Percentiles rank a stretch among this genome's conserved stretches.
Evolutionary conservation across 2,113 vertebrate genomes (phyloP).

Genomic region (Microtus montanus): DNA sequence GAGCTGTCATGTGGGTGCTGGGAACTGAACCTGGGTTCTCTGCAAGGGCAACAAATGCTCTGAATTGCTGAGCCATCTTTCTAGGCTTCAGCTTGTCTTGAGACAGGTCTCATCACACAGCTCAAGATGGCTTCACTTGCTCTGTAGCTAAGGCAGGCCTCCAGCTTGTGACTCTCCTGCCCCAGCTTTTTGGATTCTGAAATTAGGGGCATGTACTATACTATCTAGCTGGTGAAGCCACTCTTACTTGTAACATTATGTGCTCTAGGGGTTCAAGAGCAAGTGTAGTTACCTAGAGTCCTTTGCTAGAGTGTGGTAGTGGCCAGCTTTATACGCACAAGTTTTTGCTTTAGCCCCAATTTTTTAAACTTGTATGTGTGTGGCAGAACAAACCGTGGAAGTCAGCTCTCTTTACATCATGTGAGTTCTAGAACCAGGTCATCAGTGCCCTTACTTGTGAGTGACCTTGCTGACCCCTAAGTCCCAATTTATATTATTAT

Average conservation of each 20-base stretch:
- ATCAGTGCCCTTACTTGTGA: background rate
- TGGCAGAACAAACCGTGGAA: background rate
- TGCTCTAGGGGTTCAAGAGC: background rate
- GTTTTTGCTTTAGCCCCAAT: background rate
- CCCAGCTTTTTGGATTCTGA: background rate
- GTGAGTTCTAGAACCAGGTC: background rate
- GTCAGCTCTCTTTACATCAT: background rate
- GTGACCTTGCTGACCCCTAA: background rate
- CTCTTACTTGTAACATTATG: background rate
- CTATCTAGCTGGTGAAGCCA: background rate
- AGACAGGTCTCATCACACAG: background rate
- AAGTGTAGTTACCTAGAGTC: background rate
- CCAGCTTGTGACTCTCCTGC: background rate
- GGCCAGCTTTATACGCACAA: background rate
- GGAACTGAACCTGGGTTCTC: background rate
- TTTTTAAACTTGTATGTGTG: background rate
- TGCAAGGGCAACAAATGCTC: background rate
- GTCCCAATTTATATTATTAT: background rate
- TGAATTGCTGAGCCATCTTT: background rate
- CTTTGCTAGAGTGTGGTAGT: background rate
- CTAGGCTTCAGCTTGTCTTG: background rate
- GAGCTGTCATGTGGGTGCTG: background rate
- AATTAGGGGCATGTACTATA: background rate
- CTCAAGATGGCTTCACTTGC: background rate
- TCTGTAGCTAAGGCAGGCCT: background rate